Evolutionary conservation across 2,113 vertebrate genomes (phyloP).

Genomic region (Chamaea fasciata): DNA sequence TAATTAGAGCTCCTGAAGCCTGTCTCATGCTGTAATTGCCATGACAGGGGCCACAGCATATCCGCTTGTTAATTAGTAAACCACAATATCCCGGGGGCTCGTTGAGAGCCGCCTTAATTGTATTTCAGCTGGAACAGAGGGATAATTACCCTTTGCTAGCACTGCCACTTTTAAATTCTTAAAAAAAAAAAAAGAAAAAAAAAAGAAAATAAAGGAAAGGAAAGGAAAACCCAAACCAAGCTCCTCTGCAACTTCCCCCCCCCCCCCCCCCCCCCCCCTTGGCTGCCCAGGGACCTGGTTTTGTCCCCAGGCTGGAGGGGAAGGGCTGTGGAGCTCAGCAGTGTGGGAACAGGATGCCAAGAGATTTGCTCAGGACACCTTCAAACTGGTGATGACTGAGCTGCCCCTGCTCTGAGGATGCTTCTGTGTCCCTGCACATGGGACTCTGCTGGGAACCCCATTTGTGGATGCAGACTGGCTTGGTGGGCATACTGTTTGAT

Average conservation of each 20-base stretch:
- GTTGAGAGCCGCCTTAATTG: conserved; percentile 73
- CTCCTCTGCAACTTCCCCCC: background rate
- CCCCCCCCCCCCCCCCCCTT: background rate
- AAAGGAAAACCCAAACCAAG: background rate
- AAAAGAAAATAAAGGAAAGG: background rate
- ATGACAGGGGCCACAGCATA: conserved; percentile 73
- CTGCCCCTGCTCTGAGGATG: fast-evolving
- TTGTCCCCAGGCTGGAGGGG: background rate
- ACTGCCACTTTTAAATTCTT: conserved; percentile 68
- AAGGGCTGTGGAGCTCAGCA: background rate
- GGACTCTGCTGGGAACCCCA: fast-evolving
- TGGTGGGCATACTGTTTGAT: background rate
- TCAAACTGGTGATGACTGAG: background rate
- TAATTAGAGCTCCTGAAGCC: conserved; percentile 65
- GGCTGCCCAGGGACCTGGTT: background rate
- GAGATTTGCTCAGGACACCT: fast-evolving
- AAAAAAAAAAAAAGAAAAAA: background rate
- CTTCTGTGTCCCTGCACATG: background rate
- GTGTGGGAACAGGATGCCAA: background rate
- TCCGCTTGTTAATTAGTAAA: conserved; percentile 82
- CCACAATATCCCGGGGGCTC: conserved; percentile 75
- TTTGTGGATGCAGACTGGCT: background rate
- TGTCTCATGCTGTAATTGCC: conserved; percentile 74
- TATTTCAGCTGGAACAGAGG: conserved; percentile 75
- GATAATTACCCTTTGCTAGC: conserved; percentile 71